These are phyloP conservation scores for Mastomys coucha DNA, from an alignment of 2,113 vertebrate genomes.

Conservation along the genomic window DNA sequence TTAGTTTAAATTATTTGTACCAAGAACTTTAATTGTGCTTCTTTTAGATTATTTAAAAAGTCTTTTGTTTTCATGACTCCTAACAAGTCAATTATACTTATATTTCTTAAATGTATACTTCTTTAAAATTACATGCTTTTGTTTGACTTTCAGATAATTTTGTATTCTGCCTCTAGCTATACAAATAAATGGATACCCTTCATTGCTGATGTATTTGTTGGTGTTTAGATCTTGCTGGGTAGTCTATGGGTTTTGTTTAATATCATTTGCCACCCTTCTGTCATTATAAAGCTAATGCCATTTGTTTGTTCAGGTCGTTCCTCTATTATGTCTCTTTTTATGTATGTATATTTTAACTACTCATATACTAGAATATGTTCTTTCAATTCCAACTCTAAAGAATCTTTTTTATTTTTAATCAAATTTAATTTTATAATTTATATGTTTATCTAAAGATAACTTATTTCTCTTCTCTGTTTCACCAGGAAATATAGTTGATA, in stretches of 20 bases:
- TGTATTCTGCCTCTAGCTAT: not conserved
- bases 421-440: not conserved
- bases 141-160: not conserved
- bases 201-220: not conserved
- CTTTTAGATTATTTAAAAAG: not conserved
- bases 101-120: not conserved
- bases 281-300: too few species aligned
- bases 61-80: not conserved
- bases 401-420: not conserved
- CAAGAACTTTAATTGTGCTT: not conserved
- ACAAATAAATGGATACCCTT: not conserved
- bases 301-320: not conserved
- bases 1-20: not conserved
- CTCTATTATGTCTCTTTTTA: not conserved
- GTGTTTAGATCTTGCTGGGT: not conserved
- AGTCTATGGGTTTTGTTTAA: not conserved
- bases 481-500: not conserved
- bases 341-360: not conserved
- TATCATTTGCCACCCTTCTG: not conserved
- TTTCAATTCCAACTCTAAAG: not conserved
- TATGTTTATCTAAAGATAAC: not conserved
- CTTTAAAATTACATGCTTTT: not conserved
- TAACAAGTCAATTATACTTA: not conserved
- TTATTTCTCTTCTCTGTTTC: too few species aligned
- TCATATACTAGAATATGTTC: not conserved